Evolutionary conservation across 2,113 vertebrate species (phyloP).

Genomic region (Bucco capensis): DNA sequence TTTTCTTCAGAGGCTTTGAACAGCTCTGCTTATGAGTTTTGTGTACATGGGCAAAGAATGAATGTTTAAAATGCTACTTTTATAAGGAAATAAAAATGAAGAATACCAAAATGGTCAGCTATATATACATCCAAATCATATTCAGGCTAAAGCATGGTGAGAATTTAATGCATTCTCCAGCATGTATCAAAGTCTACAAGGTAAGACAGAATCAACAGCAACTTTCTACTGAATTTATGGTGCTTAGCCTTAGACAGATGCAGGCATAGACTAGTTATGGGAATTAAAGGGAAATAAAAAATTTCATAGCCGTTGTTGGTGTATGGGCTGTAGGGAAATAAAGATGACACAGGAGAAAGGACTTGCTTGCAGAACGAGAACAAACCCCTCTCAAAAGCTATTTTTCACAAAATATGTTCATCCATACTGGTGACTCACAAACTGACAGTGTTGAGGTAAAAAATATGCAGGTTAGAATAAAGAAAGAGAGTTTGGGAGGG

Average conservation of each 20-base stretch:
- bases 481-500: background rate
- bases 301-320: background rate
- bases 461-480: background rate
- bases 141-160: background rate
- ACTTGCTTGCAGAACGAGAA: background rate
- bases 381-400: background rate
- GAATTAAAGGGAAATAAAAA: background rate
- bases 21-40: background rate
- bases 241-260: background rate
- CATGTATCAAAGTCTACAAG: background rate
- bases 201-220: background rate
- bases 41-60: background rate
- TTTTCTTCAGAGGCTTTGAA: background rate
- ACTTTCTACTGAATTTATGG: background rate
- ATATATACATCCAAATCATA: background rate
- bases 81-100: background rate
- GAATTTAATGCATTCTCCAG: background rate
- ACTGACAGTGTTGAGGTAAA: background rate
- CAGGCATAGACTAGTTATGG: background rate
- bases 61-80: background rate
- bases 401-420: background rate
- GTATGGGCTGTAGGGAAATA: background rate
- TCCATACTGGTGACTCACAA: background rate
- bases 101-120: background rate
- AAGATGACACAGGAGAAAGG: background rate